Evolutionary conservation across 2,113 vertebrate genomes (phyloP).

Genomic region (Sturnus vulgaris): DNA sequence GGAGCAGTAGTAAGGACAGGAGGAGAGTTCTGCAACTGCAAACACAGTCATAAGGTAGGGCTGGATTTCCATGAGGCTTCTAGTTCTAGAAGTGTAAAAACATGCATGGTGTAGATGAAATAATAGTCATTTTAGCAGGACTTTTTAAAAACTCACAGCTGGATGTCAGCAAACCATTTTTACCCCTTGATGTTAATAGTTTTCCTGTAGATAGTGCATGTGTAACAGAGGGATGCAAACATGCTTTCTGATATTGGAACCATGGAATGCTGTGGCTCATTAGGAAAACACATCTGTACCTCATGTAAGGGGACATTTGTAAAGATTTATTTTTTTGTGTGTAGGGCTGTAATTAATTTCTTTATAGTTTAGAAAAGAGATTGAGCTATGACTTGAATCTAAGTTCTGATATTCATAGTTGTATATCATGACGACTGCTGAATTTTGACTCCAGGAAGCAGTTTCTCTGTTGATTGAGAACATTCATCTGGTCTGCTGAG

Average conservation of each 20-base stretch:
- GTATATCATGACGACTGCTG: background rate
- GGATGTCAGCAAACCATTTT: background rate
- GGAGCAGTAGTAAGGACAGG: background rate
- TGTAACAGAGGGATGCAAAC: background rate
- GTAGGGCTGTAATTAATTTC: background rate
- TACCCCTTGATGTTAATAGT: background rate
- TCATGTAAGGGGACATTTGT: background rate
- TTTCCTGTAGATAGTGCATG: background rate
- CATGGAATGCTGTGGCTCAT: background rate
- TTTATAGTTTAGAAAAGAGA: background rate
- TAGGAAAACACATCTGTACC: background rate
- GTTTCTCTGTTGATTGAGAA: background rate
- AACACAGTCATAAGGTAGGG: background rate
- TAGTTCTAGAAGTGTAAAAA: background rate
- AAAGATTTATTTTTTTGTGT: background rate
- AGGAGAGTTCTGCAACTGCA: accelerated
- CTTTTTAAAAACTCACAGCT: background rate
- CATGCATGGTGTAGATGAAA: background rate
- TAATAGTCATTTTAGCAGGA: background rate
- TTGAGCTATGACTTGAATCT: background rate
- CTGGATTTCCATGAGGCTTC: background rate
- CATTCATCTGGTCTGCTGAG: background rate
- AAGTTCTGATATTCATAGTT: background rate
- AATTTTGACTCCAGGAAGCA: background rate
- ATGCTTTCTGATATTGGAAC: background rate